phyloP scores from a whole-genome alignment of 64 coral and sea anemone species.

The Acropora tenuis region DNA sequence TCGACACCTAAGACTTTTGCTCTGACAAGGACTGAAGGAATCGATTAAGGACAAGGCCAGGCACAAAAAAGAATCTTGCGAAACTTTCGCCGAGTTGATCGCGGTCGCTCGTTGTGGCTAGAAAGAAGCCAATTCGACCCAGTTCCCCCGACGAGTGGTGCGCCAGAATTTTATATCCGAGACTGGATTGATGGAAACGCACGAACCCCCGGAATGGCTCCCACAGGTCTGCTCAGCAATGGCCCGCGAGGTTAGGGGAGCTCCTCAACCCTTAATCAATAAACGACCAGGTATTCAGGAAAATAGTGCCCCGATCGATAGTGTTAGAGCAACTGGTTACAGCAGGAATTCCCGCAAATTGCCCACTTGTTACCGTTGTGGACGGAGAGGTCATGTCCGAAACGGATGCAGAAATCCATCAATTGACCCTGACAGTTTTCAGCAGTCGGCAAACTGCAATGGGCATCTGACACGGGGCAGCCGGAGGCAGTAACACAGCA shows the following conservation, averaged over 20 bases:
- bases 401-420: slow-evolving; percentile 53
- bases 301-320: background rate
- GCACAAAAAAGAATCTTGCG: slow-evolving; percentile 55
- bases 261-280: background rate
- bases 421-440: background rate
- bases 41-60: slow-evolving; percentile 54
- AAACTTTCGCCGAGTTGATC: slow-evolving; percentile 61
- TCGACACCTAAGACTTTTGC: slow-evolving; percentile 49
- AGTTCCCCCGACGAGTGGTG: slow-evolving; percentile 16
- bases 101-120: slow-evolving; percentile 45
- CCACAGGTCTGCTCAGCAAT: slow-evolving; percentile 4
- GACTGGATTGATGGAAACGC: background rate
- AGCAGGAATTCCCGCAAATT: background rate
- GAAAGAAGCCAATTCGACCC: slow-evolving; percentile 30
- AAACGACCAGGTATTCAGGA: background rate
- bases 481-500: slow-evolving; percentile 44
- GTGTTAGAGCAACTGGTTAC: background rate
- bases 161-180: background rate
- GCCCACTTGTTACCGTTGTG: slow-evolving; percentile 55
- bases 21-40: slow-evolving; percentile 57
- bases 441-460: slow-evolving; percentile 41
- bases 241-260: slow-evolving; percentile 37
- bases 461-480: slow-evolving; percentile 49
- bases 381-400: slow-evolving; percentile 46
- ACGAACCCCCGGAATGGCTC: slow-evolving; percentile 30